A percentile compares a stretch with the other conserved stretches of the same genome.
Evolutionary conservation across 2,888 invertebrate genomes (phyloP).

Genomic region (Dynastes tityus): DNA sequence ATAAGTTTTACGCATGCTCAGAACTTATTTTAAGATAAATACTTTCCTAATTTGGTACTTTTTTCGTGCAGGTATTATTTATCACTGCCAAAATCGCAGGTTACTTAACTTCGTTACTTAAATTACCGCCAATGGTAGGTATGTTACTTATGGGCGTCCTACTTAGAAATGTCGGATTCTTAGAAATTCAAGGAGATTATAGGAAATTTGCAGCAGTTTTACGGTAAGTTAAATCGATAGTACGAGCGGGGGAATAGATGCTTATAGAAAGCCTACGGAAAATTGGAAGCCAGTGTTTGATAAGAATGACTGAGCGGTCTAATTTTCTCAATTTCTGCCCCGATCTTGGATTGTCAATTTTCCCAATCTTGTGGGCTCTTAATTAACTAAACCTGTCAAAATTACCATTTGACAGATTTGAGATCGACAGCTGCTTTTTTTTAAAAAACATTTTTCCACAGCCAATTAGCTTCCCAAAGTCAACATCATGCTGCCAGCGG

Average conservation of each 20-base stretch:
- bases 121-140: slow-evolving; percentile 75
- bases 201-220: slow-evolving; percentile 70
- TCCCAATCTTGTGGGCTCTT: neutral
- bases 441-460: slow-evolving; percentile 58
- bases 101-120: slow-evolving; percentile 55
- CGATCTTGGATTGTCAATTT: too few relatives aligned
- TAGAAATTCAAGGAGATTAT: slow-evolving; percentile 70
- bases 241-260: neutral
- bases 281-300: too few relatives aligned
- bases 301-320: too few relatives aligned
- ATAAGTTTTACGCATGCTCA: neutral
- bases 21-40: neutral
- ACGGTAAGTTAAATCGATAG: slow-evolving; percentile 65
- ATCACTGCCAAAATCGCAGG: slow-evolving; percentile 61
- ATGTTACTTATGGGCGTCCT: slow-evolving; percentile 77
- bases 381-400: neutral
- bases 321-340: too few relatives aligned
- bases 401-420: neutral
- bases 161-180: slow-evolving; percentile 71
- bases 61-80: slow-evolving; percentile 59
- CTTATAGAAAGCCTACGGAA: too few relatives aligned
- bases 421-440: neutral
- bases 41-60: slow-evolving; percentile 6
- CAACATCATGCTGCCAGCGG: slow-evolving; percentile 78
- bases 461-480: slow-evolving; percentile 77